phyloP scores from a whole-genome alignment of 2,113 vertebrate genomes.

The Strix aluco region DNA sequence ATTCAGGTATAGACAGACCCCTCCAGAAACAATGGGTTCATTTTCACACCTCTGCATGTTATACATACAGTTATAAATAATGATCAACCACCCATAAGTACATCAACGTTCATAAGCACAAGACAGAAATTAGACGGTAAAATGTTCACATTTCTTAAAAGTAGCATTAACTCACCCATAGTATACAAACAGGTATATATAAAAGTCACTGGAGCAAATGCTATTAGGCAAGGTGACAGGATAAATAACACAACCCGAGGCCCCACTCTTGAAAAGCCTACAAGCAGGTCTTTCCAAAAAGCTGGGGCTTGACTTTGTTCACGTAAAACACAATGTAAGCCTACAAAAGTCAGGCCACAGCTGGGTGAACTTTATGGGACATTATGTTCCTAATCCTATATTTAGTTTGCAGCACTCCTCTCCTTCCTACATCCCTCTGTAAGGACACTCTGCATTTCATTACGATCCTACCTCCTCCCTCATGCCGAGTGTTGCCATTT shows the following conservation, averaged over 20 bases:
- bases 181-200: neutral
- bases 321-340: neutral
- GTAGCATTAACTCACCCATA: neutral
- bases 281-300: neutral
- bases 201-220: constrained; percentile 23
- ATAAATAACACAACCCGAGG: neutral
- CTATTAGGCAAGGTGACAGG: constrained; percentile 54
- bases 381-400: neutral
- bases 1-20: neutral
- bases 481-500: neutral
- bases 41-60: neutral
- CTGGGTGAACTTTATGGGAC: neutral
- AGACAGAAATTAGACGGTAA: constrained; percentile 5
- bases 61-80: neutral
- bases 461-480: neutral
- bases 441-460: neutral
- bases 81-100: neutral
- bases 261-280: neutral
- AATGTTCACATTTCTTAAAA: neutral
- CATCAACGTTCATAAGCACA: neutral
- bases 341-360: neutral
- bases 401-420: neutral
- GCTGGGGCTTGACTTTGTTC: neutral
- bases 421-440: neutral
- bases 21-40: neutral